Evolutionary conservation across 1,140 invertebrate species (phyloP), one percentile per base, ranked within the genome.

Genomic region (Dryas iulia): DNA sequence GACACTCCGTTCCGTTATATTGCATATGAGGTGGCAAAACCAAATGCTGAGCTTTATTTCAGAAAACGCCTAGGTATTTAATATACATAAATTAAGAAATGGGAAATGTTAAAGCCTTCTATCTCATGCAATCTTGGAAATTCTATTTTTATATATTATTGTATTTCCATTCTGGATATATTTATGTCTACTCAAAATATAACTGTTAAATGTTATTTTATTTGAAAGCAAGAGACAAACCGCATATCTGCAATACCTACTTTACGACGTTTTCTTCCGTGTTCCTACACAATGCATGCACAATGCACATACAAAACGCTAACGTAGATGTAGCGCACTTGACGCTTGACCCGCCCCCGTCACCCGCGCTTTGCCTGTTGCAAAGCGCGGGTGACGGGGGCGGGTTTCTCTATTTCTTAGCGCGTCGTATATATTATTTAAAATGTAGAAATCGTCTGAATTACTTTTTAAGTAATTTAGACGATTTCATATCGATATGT

Each of bases 341-440:
- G 59, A 52, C 59, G 24, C 59, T 62, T 53, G 59, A 62, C 59
- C 59, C 39, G 57, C 11, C 57, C 26, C 18, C 57, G 39, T 62
- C 59, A 62, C 59, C 39, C 59, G 59, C 59, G 14, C 10, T 62
- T 62, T 62, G 26, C 25, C n/a, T n/a, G n/a, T n/a, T n/a, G n/a
- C n/a, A n/a, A n/a, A n/a, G n/a, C n/a, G n/a, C n/a, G n/a, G n/a
- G n/a, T n/a, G n/a, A n/a, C n/a, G n/a, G n/a, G n/a, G 33, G 3
- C 39, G 10, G 8, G 39, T 47, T 18, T 8, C 0, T 14, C 39
- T 47, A 21, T 47, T 47, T 0, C 39, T 47, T 47, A 3, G 14
- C 18, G 21, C 8, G 18, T 47, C n/a, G n/a, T 35, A 35, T 35
- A 35, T 35, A 35, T 35, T 35, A 35, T 10, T 18, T 47, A 2